Percentiles rank a stretch among this genome's conserved stretches.
Evolutionary conservation across 2,888 invertebrate genomes (phyloP).

Genomic region (Leistus spinibarbis): DNA sequence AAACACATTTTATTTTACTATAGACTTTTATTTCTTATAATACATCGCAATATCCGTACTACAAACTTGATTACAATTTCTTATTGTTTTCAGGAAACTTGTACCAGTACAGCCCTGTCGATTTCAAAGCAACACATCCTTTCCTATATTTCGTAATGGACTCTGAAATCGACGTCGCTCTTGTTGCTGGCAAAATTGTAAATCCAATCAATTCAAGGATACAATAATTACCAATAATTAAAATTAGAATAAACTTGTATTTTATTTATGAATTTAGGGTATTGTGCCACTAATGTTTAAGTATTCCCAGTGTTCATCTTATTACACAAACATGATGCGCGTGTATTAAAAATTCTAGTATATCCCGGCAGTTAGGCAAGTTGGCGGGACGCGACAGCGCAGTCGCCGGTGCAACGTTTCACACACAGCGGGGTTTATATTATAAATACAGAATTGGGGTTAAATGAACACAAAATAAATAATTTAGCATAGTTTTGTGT

Average conservation of each 20-base stretch:
- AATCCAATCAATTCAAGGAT: slow-evolving; percentile 84
- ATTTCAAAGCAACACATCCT: slow-evolving; percentile 80
- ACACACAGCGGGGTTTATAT: too few species aligned
- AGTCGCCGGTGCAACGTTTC: too few species aligned
- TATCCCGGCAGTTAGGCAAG: too few species aligned
- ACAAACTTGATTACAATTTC: slow-evolving; percentile 2
- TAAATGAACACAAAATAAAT: too few species aligned
- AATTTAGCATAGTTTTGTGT: too few species aligned
- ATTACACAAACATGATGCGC: too few species aligned
- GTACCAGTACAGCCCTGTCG: slow-evolving; percentile 62
- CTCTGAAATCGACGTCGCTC: slow-evolving; percentile 75
- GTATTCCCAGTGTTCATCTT: neutral
- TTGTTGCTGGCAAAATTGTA: slow-evolving; percentile 82
- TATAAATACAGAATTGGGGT: too few species aligned
- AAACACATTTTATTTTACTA: too few species aligned
- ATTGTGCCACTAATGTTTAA: slow-evolving; percentile 31
- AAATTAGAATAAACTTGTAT: neutral
- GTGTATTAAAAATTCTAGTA: too few species aligned
- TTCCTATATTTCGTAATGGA: slow-evolving; percentile 87
- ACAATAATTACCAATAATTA: slow-evolving; percentile 59
- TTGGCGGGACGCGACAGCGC: too few species aligned
- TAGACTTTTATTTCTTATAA: too few species aligned
- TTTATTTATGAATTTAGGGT: slow-evolving; percentile 9
- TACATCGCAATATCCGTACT: too few species aligned
- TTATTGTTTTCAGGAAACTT: slow-evolving; percentile 55